Conservation (phyloP, 1,140 invertebrate species). For the Diuraphis noxia region DNA sequence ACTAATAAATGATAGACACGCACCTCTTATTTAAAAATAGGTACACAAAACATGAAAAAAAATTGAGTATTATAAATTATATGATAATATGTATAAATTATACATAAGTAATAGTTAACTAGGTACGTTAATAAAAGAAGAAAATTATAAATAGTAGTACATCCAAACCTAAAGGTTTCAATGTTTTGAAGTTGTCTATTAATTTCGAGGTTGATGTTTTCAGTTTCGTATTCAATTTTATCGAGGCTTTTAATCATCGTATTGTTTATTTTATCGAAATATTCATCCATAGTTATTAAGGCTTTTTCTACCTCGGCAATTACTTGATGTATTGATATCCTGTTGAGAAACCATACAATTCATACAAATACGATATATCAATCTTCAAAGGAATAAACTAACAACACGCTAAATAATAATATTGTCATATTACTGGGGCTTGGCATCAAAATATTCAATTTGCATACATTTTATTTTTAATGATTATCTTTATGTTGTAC, state of each 20-base stretch:
- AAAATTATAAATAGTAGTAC: no score
- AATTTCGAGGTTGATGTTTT: not conserved
- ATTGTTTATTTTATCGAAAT: not conserved
- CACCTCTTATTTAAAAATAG: no score
- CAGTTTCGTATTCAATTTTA: not conserved
- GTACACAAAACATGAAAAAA: no score
- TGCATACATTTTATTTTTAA: not conserved
- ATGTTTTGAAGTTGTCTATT: not conserved
- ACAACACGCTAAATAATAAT: not conserved
- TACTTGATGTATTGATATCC: not conserved
- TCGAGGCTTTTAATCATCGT: not conserved
- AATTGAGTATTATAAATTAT: no score
- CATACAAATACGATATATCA: not conserved
- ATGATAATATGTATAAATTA: no score
- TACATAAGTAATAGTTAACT: no score
- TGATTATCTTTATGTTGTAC: not conserved
- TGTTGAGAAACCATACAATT: not conserved
- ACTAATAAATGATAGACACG: no score
- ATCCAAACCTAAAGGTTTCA: not conserved
- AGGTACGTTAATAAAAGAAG: no score
- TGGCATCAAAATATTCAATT: not conserved
- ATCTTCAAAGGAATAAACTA: not conserved
- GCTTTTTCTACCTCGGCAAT: not conserved
- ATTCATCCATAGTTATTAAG: not conserved
- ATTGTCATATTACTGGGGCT: not conserved